These are phyloP conservation scores for Caradrina clavipalpis DNA, from an alignment of 2,888 invertebrate genomes.

Conservation along the genomic window DNA sequence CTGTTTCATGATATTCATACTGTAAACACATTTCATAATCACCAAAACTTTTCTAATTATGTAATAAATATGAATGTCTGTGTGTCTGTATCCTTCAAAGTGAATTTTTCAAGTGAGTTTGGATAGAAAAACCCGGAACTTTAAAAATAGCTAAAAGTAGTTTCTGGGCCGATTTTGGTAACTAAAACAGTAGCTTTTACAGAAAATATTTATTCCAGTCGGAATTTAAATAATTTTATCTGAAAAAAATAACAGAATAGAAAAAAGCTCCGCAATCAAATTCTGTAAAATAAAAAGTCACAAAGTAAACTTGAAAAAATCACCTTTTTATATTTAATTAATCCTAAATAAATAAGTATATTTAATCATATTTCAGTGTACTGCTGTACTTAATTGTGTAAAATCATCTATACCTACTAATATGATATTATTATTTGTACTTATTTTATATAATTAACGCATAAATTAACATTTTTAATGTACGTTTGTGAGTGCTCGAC, in stretches of 20 bases:
- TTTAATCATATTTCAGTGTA: background rate
- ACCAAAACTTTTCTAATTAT: background rate
- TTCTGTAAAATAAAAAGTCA: no score
- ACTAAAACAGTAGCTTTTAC: no score
- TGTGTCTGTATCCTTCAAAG: background rate
- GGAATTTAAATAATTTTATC: no score
- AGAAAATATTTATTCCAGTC: no score
- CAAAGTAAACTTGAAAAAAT: background rate
- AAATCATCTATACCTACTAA: background rate
- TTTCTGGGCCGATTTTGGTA: no score
- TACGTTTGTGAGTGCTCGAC: constrained; percentile 37
- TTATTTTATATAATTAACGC: background rate
- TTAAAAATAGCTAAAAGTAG: no score
- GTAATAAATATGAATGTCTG: background rate
- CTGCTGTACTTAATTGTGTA: constrained; percentile 1
- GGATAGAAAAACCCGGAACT: no score
- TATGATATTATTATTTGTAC: background rate
- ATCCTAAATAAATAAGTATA: background rate
- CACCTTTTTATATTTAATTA: no score
- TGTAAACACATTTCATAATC: constrained; percentile 5
- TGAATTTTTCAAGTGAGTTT: no score
- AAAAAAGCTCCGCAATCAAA: no score
- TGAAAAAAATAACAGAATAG: no score
- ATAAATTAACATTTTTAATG: background rate
- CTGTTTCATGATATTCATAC: background rate